Evolutionary conservation across 2,888 invertebrate genomes (phyloP), one percentile per base, ranked within the genome.

Genomic region (Blera fallax): DNA sequence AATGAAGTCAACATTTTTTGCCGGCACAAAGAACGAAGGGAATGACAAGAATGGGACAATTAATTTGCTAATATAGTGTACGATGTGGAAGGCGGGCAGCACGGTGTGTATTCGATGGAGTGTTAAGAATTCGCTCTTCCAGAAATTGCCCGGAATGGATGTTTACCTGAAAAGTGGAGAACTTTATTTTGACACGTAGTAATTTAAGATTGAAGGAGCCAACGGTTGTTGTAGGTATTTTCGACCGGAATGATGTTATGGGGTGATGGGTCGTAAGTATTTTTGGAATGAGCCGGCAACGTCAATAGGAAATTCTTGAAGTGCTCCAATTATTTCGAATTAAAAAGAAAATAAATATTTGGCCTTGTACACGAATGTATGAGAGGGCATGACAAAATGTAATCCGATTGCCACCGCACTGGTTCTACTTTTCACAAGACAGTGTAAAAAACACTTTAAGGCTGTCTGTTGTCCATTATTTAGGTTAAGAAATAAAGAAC

Each of bases 1-100:
- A 73, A 78, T 78, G 78, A 83, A 83, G 83, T 78, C 78, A 83
- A 78, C 67, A 78, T 72, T 37, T 54, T 72, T 78, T 73, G 52
- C 14, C n/a, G 1, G 27, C 52, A 80, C 56, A 79, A 78, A 48
- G 37, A 58, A 58, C 10, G 72, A 50, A 37, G 65, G 67, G 78
- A 83, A 83, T 83, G 73, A 78, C 76, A 76, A 56, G 56, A 76
- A 76, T 65, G 65, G 45, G 37, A 56, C 56, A 76, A 76, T 76
- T 65, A 65, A 56, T 76, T 65, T 58, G 24, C 45, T 58, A 76
- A 65, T 65, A 67, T 65, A 67, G 34, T 34, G 50, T 56, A 14
- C 5, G 16, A 11, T 65, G 14, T 34, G 43, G 58, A 11, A 72
- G 32, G 18, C 29, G 11, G 43, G 56, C 58, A 16, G 21, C 21